Conservation (phyloP, 2,888 invertebrate species). For the Patella ulyssiponensis region DNA sequence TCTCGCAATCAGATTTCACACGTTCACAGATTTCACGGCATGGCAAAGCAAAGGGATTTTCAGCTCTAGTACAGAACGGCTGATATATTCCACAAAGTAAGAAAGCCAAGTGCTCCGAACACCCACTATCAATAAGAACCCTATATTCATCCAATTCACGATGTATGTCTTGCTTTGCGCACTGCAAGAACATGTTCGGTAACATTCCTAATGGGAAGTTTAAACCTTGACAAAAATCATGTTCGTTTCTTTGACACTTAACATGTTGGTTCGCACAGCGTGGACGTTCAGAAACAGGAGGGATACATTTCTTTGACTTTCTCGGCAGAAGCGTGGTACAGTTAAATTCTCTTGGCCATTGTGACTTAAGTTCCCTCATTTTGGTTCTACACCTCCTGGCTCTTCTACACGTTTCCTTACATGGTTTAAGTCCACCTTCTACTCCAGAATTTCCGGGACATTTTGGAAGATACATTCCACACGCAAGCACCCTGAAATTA, state of each 20-base stretch:
- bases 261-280: neutral
- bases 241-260: conserved; percentile 14
- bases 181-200: conserved; percentile 58
- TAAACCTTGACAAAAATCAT: conserved; percentile 41
- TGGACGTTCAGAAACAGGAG: conserved; percentile 2
- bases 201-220: conserved; percentile 45
- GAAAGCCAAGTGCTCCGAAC: conserved; percentile 42
- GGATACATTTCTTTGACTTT: conserved; percentile 21
- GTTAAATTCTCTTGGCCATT: conserved; percentile 44
- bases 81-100: conserved; percentile 52
- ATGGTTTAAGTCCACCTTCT: conserved; percentile 37
- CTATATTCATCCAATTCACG: conserved; percentile 46
- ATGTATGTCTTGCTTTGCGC: conserved; percentile 35
- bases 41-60: conserved; percentile 44
- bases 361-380: conserved; percentile 34
- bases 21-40: conserved; percentile 53
- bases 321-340: conserved; percentile 20
- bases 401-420: conserved; percentile 44
- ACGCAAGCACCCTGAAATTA: conserved; percentile 54
- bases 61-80: conserved; percentile 43
- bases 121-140: conserved; percentile 38
- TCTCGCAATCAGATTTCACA: conserved; percentile 43
- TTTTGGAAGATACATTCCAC: conserved; percentile 56
- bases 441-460: conserved; percentile 36
- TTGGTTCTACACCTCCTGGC: conserved; percentile 38